These are phyloP conservation scores for Vulpes lagopus DNA, from an alignment of 2,113 vertebrate species.

Conservation along the genomic window DNA sequence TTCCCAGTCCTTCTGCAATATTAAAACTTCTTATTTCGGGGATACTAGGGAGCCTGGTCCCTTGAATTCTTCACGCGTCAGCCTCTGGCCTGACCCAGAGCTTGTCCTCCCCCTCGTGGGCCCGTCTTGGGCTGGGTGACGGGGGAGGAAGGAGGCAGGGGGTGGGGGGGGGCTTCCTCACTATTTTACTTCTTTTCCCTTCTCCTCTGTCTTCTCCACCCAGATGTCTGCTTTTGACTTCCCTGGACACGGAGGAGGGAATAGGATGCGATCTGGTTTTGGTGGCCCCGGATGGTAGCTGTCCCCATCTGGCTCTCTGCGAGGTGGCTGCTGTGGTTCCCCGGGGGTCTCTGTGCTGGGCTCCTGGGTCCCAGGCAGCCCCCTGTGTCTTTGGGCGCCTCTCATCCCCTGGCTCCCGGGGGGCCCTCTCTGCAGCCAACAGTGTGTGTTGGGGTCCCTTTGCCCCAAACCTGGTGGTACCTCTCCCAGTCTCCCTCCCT, in stretches of 20 bases:
- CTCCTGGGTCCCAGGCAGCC: not conserved
- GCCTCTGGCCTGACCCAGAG: not conserved
- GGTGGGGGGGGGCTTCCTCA: not conserved
- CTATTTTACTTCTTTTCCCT: not conserved
- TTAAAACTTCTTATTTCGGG: not conserved
- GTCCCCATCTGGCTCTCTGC: not conserved
- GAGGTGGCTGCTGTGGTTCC: not conserved
- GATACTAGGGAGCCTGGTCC: not conserved
- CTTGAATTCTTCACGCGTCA: not conserved
- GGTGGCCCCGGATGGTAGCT: too few relatives aligned
- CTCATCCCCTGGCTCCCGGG: not conserved
- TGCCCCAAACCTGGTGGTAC: not conserved
- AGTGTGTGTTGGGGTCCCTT: not conserved
- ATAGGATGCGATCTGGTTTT: not conserved
- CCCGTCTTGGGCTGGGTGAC: too few relatives aligned
- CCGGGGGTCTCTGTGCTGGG: not conserved
- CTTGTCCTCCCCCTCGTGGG: not conserved
- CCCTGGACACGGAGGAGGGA: not conserved
- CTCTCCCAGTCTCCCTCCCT: not conserved
- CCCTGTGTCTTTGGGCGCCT: not conserved
- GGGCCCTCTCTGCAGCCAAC: not conserved
- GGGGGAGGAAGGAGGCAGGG: accelerated
- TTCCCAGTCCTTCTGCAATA: not conserved
- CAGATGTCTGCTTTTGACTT: not conserved
- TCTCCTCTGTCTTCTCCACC: not conserved